Percentiles rank a stretch among this genome's conserved stretches.
Conservation (phyloP, 2,888 invertebrate species). For the Melieria omissa region DNA sequence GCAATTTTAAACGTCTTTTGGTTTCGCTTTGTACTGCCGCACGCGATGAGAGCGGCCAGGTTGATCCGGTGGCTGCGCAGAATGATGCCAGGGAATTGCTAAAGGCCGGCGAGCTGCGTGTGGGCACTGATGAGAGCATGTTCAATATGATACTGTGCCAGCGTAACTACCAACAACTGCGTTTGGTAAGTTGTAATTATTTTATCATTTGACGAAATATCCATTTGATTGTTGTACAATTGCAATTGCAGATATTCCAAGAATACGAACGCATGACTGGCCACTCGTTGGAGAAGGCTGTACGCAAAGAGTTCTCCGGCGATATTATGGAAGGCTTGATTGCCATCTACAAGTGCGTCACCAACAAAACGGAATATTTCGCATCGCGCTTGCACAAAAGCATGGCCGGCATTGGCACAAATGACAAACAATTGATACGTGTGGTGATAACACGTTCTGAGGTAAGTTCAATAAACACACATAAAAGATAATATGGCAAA, state of each 20-base stretch:
- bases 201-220: not conserved
- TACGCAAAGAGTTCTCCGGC: constrained; percentile 87
- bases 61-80: constrained; percentile 78
- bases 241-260: constrained; percentile 58
- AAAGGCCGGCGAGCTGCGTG: constrained; percentile 75
- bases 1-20: constrained; percentile 89
- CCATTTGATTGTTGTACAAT: not conserved
- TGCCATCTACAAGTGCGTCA: constrained; percentile 83
- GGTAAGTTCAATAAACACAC: constrained; percentile 45
- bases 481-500: not conserved
- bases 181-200: constrained; percentile 53
- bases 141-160: constrained; percentile 88
- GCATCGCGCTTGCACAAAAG: constrained; percentile 87
- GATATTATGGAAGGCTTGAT: constrained; percentile 82
- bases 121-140: constrained; percentile 87
- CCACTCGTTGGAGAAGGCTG: constrained; percentile 81
- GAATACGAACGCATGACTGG: constrained; percentile 75
- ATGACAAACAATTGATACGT: constrained; percentile 86
- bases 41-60: constrained; percentile 78
- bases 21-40: constrained; percentile 82
- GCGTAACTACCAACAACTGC: constrained; percentile 75
- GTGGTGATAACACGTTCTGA: constrained; percentile 85
- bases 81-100: constrained; percentile 85
- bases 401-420: constrained; percentile 91
- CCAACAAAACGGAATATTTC: constrained; percentile 84